Base-by-base conservation (phyloP, 2,113 vertebrate genomes). In the Hepsetus odoe region DNA sequence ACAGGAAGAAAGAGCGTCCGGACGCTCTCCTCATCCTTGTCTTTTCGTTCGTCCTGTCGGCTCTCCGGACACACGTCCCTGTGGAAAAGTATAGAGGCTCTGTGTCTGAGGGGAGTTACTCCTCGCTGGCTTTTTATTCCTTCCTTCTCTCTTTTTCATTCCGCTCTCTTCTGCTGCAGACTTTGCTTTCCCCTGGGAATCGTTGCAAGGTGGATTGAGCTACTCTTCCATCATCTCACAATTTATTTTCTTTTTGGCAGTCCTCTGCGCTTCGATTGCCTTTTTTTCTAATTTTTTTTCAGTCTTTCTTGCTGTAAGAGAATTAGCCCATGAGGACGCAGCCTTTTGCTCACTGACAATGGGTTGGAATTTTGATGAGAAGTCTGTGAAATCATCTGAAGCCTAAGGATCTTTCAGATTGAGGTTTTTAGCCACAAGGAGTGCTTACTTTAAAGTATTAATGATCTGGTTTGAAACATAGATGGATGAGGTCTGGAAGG, bases 151-250 rank as follows among this genome's bases (percentile, higher is more conserved):
- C 53, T 53, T 18, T 26, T 68, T 26, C 65, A 55, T 30, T 68
- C 80, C 65, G 49, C 42, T 77, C n/a, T 56, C 67, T 82, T 80
- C 13, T 44, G 80, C 80, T 77, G 58, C 78, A 80, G 81, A 80
- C 86, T 79, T 74, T 59, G 58, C 30, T 24, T 82, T 80, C 81
- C 79, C 81, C 82, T 72, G 68, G 80, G 83, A 85, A 86, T 85
- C 84, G 75, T 83, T 30, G 35, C 30, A 82, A 85, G 85, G 79
- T 64, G 82, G 83, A 89, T 88, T 85, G 80, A 67, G 61, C 71
- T 82, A 77, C 73, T 75, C 80, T 76, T 83, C 79, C 74, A 56
- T 84, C 80, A 14, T 73, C 24, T 18, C 8, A 42, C 35, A 74
- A 30, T 33, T 51, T 12, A 51, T 73, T 66, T 35, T 20, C 20